Conservation (phyloP, 2,797 vertebrate genomes). For the Erithacus rubecula region DNA sequence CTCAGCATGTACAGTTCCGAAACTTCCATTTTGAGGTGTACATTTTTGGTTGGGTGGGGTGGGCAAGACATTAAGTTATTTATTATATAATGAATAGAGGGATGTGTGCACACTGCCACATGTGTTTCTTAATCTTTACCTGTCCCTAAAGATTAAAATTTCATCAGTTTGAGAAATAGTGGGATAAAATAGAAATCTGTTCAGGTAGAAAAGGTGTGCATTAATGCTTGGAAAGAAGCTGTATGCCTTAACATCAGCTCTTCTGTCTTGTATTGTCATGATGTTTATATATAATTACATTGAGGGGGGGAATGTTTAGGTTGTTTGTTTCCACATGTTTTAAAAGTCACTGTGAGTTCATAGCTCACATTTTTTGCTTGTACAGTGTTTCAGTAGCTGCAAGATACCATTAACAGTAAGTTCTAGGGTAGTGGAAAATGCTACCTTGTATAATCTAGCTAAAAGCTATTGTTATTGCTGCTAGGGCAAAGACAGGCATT, state of each 20-base stretch:
- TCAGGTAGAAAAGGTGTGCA: background rate
- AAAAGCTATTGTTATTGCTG: conserved; percentile 3
- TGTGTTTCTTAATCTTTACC: background rate
- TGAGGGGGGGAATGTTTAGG: background rate
- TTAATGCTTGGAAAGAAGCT: background rate
- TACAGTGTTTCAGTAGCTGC: background rate
- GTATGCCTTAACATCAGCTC: background rate
- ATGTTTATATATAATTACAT: background rate
- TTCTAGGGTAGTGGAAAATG: background rate
- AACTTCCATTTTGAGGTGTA: background rate
- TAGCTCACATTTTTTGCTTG: accelerated
- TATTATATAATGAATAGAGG: background rate
- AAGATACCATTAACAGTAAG: background rate
- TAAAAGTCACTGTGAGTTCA: background rate
- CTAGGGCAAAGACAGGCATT: background rate
- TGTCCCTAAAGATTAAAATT: background rate
- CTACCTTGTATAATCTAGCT: background rate
- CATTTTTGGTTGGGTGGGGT: background rate
- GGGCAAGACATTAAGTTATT: background rate
- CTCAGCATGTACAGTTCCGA: background rate
- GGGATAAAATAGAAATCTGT: background rate
- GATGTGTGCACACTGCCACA: background rate
- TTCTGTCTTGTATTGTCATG: background rate
- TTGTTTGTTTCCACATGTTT: background rate
- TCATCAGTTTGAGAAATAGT: background rate